phyloP scores from a whole-genome alignment of 2,888 invertebrate species.

The Dascillus cervinus region DNA sequence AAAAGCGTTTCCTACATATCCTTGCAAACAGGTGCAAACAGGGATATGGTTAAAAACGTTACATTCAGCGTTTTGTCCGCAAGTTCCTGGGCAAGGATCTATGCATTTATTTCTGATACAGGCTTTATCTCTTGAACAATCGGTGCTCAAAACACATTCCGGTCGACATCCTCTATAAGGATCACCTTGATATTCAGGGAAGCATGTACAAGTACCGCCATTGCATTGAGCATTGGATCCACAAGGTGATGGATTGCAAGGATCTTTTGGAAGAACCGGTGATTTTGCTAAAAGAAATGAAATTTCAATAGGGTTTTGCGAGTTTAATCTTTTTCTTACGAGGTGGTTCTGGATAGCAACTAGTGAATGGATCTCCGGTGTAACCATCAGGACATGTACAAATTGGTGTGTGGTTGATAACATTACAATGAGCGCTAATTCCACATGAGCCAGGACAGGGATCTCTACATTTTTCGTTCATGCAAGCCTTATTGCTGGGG shows the following conservation, averaged over 20 bases:
- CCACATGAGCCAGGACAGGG: conserved; percentile 76
- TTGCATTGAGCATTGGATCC: conserved; percentile 55
- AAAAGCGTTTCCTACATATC: conserved; percentile 65
- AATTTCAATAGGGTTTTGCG: neutral
- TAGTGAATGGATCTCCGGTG: conserved; percentile 65
- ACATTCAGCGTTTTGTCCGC: conserved; percentile 66
- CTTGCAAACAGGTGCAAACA: conserved; percentile 63
- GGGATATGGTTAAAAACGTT: conserved; percentile 69
- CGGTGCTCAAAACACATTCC: conserved; percentile 65
- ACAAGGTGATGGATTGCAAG: conserved; percentile 62
- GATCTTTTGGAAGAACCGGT: conserved; percentile 39
- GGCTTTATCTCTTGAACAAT: conserved; percentile 61
- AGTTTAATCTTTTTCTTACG: conserved; percentile 14
- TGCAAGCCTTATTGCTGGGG: conserved; percentile 62
- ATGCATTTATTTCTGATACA: conserved; percentile 63
- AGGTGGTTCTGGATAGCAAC: conserved; percentile 39
- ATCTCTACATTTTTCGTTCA: conserved; percentile 63
- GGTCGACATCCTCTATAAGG: conserved; percentile 63
- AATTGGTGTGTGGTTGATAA: conserved; percentile 67
- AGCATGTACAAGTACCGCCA: conserved; percentile 62
- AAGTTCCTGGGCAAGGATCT: conserved; percentile 68
- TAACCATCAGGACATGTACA: conserved; percentile 66
- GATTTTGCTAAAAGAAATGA: conserved; percentile 11
- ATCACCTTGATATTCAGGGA: conserved; percentile 62
- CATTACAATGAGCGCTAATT: conserved; percentile 60